A percentile compares a stretch with the other conserved stretches of the same genome.
phyloP scores from a whole-genome alignment of 2,888 invertebrate genomes.

The Rutpela maculata region DNA sequence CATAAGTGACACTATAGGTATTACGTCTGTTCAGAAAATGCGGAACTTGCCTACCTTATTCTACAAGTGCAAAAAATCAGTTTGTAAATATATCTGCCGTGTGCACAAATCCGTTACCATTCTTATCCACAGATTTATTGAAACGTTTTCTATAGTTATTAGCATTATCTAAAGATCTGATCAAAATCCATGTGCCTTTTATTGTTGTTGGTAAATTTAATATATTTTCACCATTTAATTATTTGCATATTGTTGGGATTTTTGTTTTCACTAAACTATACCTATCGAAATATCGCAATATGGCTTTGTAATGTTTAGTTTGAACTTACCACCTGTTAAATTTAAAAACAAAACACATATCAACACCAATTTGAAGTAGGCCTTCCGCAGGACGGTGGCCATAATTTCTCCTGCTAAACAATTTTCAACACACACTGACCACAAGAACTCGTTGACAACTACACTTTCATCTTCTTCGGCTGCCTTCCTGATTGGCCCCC shows the following conservation, averaged over 20 bases:
- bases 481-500: constrained; percentile 60
- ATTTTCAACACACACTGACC: constrained; percentile 54
- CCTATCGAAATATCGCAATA: not conserved
- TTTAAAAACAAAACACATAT: constrained; percentile 54
- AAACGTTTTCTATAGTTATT: not conserved
- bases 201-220: not conserved
- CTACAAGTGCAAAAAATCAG: not conserved
- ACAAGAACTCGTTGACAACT: constrained; percentile 54
- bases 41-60: not conserved
- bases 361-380: constrained; percentile 47
- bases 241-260: not conserved
- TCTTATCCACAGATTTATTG: not conserved
- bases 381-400: constrained; percentile 51
- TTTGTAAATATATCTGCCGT: not conserved
- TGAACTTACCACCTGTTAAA: constrained; percentile 50
- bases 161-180: not conserved
- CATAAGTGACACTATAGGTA: not conserved
- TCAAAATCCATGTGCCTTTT: not conserved
- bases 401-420: constrained; percentile 55
- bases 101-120: not conserved
- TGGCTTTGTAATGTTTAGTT: not conserved
- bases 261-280: not conserved
- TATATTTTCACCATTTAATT: not conserved
- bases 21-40: not conserved
- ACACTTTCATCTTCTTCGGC: constrained; percentile 61